These are phyloP conservation scores for Ictinia mississippiensis DNA, from an alignment of 2,797 vertebrate species.

Conservation along the genomic window DNA sequence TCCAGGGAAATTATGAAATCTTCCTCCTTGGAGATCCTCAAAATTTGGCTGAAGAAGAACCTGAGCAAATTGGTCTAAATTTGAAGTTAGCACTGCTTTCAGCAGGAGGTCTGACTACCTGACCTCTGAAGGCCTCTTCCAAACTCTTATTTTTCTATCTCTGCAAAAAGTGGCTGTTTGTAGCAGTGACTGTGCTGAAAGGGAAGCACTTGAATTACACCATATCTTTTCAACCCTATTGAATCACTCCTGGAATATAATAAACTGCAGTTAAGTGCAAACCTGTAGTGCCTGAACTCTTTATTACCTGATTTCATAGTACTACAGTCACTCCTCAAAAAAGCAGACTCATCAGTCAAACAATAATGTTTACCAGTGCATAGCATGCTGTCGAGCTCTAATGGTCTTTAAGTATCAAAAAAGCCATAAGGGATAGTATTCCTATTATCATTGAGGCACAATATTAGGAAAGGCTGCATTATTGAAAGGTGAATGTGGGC, in stretches of 20 bases:
- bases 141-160: not conserved
- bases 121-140: not conserved
- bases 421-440: not conserved
- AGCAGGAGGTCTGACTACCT: not conserved
- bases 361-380: constrained; percentile 63
- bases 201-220: constrained; percentile 41
- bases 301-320: constrained; percentile 67
- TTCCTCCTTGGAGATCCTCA: not conserved
- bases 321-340: constrained; percentile 42
- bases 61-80: not conserved
- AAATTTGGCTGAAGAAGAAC: not conserved
- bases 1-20: not conserved
- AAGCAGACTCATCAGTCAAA: constrained; percentile 65
- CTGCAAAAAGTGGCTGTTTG: not conserved
- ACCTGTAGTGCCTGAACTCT: constrained; percentile 57
- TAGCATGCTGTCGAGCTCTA: constrained; percentile 22
- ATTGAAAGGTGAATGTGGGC: not conserved
- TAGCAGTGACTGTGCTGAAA: not conserved
- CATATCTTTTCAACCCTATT: not conserved
- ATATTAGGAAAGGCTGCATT: not conserved
- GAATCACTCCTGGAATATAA: constrained; percentile 60
- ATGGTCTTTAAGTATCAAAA: constrained; percentile 49
- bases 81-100: not conserved
- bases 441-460: not conserved
- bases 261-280: constrained; percentile 58